phyloP scores from a whole-genome alignment of 2,888 invertebrate species.

The Idaea aversata region DNA sequence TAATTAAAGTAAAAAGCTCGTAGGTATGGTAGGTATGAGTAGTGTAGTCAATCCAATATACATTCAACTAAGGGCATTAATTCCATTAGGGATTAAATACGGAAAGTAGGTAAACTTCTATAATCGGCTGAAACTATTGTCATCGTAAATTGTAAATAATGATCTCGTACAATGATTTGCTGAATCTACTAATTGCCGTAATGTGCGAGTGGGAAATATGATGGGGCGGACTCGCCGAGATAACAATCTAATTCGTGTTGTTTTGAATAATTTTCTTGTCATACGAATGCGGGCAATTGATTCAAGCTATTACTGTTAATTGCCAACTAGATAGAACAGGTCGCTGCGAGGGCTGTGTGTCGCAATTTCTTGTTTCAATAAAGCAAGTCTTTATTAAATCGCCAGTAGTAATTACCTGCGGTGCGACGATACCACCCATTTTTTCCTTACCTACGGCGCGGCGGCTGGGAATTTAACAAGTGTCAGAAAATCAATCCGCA shows the following conservation, averaged over 20 bases:
- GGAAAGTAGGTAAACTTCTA: conserved; percentile 33
- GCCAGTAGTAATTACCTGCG: conserved; percentile 50
- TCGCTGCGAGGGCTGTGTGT: conserved; percentile 49
- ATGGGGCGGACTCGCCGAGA: conserved; percentile 36
- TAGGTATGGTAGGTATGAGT: conserved; percentile 42
- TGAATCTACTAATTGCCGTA: conserved; percentile 62
- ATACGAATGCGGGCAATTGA: conserved; percentile 53
- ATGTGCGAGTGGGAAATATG: conserved; percentile 37
- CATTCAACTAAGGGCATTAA: conserved; percentile 42
- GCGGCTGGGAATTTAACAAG: conserved; percentile 63
- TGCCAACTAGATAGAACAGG: conserved; percentile 41
- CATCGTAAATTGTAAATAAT: conserved; percentile 60
- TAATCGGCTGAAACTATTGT: conserved; percentile 34
- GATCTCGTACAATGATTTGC: conserved; percentile 65
- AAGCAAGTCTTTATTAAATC: conserved; percentile 58
- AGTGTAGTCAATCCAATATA: conserved; percentile 34
- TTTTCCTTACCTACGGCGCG: conserved; percentile 37
- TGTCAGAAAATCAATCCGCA: conserved; percentile 65
- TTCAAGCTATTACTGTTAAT: conserved; percentile 55
- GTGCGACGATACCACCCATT: conserved; percentile 40
- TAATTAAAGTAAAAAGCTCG: conserved; percentile 43
- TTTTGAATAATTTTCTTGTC: conserved; percentile 40
- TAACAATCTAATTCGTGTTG: conserved; percentile 39
- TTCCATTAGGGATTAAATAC: conserved; percentile 53
- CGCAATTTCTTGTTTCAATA: conserved; percentile 72